phyloP scores from a whole-genome alignment of 2,113 vertebrate species.

The Suricata suricatta region DNA sequence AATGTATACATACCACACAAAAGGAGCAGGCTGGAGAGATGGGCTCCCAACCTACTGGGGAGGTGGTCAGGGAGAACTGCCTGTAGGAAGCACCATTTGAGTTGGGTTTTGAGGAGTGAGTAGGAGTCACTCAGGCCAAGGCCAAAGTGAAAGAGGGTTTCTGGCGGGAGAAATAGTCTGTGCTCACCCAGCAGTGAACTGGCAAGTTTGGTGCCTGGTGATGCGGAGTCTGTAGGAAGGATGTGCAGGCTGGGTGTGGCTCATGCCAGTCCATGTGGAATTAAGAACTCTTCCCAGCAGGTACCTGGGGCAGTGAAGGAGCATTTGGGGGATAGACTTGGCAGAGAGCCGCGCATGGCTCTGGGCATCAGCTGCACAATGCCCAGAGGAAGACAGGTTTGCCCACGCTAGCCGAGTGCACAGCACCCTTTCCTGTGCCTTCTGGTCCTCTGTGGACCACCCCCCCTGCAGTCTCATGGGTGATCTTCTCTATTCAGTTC shows the following conservation, averaged over 20 bases:
- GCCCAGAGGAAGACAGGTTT: background rate
- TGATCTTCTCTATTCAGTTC: background rate
- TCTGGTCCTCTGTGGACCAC: background rate
- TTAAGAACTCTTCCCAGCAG: background rate
- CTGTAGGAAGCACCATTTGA: background rate
- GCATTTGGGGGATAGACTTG: background rate
- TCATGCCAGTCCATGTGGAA: background rate
- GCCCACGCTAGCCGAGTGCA: background rate
- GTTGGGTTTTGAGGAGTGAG: background rate
- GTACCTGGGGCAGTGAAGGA: background rate
- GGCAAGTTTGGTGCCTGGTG: background rate
- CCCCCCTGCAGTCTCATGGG: background rate
- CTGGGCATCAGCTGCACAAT: too few species aligned
- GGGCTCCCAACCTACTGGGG: background rate
- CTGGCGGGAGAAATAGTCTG: background rate
- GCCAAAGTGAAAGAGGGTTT: background rate
- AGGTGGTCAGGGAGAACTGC: background rate
- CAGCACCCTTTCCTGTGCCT: background rate
- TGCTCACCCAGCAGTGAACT: background rate
- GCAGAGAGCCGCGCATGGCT: background rate
- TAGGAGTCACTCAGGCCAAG: background rate
- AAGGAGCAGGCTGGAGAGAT: background rate
- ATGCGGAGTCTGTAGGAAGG: background rate
- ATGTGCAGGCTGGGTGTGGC: background rate
- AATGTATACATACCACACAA: background rate